phyloP scores from a whole-genome alignment of 1,140 invertebrate genomes.

The Thereuonema tuberculata region DNA sequence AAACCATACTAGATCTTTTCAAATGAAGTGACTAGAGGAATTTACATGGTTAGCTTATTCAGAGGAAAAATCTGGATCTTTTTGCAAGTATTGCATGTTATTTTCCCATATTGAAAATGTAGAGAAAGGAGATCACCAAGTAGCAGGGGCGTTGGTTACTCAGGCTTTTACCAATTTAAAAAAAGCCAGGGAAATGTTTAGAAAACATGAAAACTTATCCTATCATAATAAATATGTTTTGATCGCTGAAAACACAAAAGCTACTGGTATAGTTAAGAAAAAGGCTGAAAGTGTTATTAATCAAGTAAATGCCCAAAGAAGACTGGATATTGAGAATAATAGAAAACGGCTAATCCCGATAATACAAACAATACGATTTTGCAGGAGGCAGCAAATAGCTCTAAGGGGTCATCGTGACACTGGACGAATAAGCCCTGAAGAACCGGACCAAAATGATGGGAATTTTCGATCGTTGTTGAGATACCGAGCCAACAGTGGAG shows the following conservation, averaged over 20 bases:
- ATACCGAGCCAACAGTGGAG: conserved; percentile 19
- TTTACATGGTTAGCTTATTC: conserved; percentile 6
- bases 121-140: neutral
- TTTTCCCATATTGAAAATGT: neutral
- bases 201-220: conserved; percentile 12
- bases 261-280: conserved; percentile 7
- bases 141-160: neutral
- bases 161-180: conserved; percentile 13
- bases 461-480: conserved; percentile 23
- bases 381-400: conserved; percentile 21
- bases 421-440: conserved; percentile 9
- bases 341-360: conserved; percentile 17
- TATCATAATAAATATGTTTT: conserved; percentile 18
- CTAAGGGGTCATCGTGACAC: conserved; percentile 22
- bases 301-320: conserved; percentile 2
- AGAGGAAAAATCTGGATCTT: neutral
- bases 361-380: conserved; percentile 20
- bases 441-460: conserved; percentile 18
- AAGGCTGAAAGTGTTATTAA: conserved; percentile 1
- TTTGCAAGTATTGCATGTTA: neutral
- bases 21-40: conserved; percentile 50
- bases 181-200: conserved; percentile 17
- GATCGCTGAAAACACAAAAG: neutral
- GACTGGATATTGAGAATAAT: conserved; percentile 20
- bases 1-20: conserved; percentile 25